Evolutionary conservation across 2,113 vertebrate genomes (phyloP), one percentile per base, ranked within the genome.

Genomic region (Leptosomus discolor): DNA sequence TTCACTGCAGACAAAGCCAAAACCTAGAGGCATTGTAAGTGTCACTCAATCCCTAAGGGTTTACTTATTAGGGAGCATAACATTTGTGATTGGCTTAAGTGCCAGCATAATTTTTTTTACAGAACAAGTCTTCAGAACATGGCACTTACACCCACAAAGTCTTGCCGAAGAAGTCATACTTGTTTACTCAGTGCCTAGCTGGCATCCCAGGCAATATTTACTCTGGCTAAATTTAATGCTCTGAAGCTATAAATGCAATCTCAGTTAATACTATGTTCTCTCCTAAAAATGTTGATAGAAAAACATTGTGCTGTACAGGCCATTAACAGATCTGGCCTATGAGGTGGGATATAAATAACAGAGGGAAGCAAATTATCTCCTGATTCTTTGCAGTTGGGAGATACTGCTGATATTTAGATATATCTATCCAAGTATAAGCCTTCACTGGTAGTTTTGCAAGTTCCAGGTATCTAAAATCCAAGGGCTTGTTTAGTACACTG

Each of bases 181-280:
- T 94, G 37, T 85, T 92, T 93, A 63, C 30, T 88, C 39, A 57
- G 27, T 69, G 57, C 37, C 70, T 90, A 88, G 41, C 46, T 86
- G 53, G 67, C 79, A 88, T 73, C 45, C 20, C 19, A 79, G 37
- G 30, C 30, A 76, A 74, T 77, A 69, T 92, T 93, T 79, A 71
- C 36, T 76, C 90, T 37, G 77, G 54, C 67, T 77, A 88, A 92
- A 90, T 83, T 41, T 90, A 90, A 77, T 88, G 32, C 73, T 90
- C 37, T 84, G 79, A 92, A 93, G 51, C 64, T 86, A 78, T 76
- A 93, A 90, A 88, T 86, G 75, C 45, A 93, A 77, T 83, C 73
- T 87, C 29, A 36, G 41, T 84, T 96, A 89, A 75, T 94, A 84
- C 14, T 57, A 56, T 46, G 8, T 57, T 91, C 53, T 82, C 23